phyloP scores from a whole-genome alignment of 2,113 vertebrate genomes.

The Tragulus kanchil region DNA sequence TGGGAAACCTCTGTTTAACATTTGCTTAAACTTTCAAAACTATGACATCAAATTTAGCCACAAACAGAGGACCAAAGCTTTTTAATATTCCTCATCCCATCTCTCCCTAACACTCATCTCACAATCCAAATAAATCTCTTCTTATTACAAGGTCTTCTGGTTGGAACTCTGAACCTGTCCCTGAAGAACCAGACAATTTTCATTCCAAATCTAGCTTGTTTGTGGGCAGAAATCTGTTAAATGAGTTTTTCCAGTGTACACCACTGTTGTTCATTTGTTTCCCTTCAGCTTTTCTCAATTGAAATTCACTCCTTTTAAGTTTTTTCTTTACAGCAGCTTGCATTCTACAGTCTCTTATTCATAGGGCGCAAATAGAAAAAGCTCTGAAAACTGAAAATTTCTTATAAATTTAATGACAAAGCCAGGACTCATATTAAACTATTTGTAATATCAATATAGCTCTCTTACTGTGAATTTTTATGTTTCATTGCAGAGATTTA shows the following conservation, averaged over 20 bases:
- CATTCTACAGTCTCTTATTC: neutral
- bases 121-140: slow-evolving; percentile 1
- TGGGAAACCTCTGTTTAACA: neutral
- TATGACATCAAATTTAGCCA: neutral
- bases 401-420: slow-evolving; percentile 45
- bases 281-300: slow-evolving; percentile 1
- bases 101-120: neutral
- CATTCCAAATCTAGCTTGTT: slow-evolving; percentile 37
- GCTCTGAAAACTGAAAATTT: slow-evolving; percentile 5
- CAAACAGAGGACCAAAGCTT: neutral
- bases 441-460: slow-evolving; percentile 32
- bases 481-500: slow-evolving; percentile 42
- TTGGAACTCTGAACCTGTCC: neutral
- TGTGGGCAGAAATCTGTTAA: slow-evolving; percentile 39
- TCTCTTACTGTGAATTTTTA: slow-evolving; percentile 3
- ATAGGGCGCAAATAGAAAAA: slow-evolving; percentile 19
- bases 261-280: slow-evolving; percentile 21
- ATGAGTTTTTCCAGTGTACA: neutral
- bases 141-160: slow-evolving; percentile 25
- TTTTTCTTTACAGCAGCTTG: neutral
- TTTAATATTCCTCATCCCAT: slow-evolving; percentile 24
- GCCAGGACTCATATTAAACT: neutral
- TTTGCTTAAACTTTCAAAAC: slow-evolving; percentile 3
- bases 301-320: neutral
- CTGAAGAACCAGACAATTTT: neutral